Evolutionary conservation across 2,113 vertebrate genomes (phyloP).

Genomic region (Lepidothrix coronata): DNA sequence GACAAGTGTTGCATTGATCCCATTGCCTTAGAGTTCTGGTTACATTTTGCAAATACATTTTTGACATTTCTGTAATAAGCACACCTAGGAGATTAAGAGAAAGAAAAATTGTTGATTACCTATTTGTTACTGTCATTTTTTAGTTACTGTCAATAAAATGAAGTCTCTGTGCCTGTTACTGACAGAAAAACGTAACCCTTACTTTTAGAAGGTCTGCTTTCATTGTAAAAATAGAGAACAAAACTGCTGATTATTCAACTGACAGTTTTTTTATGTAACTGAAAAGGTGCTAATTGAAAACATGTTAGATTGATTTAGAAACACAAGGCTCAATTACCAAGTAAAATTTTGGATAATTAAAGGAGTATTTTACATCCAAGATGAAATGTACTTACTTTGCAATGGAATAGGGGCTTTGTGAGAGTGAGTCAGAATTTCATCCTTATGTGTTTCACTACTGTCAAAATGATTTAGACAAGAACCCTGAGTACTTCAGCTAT

Average conservation of each 20-base stretch:
- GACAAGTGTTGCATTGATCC: background rate
- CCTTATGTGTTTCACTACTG: background rate
- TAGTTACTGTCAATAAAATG: background rate
- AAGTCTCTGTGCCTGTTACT: background rate
- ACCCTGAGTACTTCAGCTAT: background rate
- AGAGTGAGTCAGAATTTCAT: background rate
- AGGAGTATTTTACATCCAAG: background rate
- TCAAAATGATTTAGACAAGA: background rate
- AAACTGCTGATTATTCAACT: conserved; percentile 34
- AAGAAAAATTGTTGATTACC: background rate
- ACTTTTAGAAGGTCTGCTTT: background rate
- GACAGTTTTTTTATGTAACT: background rate
- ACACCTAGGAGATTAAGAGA: background rate
- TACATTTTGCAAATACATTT: background rate
- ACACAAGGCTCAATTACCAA: background rate
- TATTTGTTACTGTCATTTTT: background rate
- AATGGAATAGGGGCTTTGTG: background rate
- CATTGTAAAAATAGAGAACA: conserved; percentile 1
- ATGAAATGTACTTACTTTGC: background rate
- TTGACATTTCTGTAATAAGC: background rate
- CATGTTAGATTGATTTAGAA: conserved; percentile 4
- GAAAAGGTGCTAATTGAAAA: conserved; percentile 30
- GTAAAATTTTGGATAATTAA: conserved; percentile 29
- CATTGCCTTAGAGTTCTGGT: background rate
- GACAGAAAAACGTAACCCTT: background rate